phyloP scores from a whole-genome alignment of 2,888 invertebrate species.

The Aleiodes testaceus region DNA sequence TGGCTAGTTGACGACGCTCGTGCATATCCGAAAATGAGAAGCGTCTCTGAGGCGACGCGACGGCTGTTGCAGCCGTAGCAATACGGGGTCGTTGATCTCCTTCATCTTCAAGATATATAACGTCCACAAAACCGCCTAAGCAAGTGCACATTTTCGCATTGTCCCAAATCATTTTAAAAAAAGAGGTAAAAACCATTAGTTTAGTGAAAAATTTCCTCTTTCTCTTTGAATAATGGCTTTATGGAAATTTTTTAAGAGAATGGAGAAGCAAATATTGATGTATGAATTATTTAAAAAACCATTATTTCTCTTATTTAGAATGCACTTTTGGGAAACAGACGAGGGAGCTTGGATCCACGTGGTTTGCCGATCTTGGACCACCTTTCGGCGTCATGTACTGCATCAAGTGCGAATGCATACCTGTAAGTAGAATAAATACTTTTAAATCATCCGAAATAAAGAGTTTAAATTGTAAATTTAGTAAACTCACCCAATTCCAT shows the following conservation, averaged over 20 bases:
- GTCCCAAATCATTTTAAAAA: background rate
- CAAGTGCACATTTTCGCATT: background rate
- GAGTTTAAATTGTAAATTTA: no score
- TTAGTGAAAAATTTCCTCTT: no score
- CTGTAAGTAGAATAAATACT: slow-evolving; percentile 80
- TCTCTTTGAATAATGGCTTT: background rate
- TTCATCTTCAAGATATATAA: slow-evolving; percentile 19
- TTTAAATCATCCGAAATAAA: background rate
- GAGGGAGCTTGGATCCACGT: slow-evolving; percentile 90
- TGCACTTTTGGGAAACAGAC: slow-evolving; percentile 92
- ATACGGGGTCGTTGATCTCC: slow-evolving; percentile 46
- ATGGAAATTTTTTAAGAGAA: slow-evolving; percentile 1
- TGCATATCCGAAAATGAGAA: slow-evolving; percentile 10
- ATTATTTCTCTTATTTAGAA: slow-evolving; percentile 86
- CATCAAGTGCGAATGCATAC: slow-evolving; percentile 95
- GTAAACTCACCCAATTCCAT: no score
- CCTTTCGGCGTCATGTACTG: slow-evolving; percentile 96
- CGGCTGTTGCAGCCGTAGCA: slow-evolving; percentile 46
- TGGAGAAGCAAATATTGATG: slow-evolving; percentile 40
- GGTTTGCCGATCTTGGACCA: slow-evolving; percentile 94
- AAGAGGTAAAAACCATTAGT: no score
- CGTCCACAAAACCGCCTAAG: slow-evolving; percentile 2
- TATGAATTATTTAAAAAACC: slow-evolving; percentile 11
- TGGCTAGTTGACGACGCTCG: slow-evolving; percentile 9
- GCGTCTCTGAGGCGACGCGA: slow-evolving; percentile 57